Conservation (phyloP, 2,797 vertebrate genomes). For the Phrynocephalus vlangalii region DNA sequence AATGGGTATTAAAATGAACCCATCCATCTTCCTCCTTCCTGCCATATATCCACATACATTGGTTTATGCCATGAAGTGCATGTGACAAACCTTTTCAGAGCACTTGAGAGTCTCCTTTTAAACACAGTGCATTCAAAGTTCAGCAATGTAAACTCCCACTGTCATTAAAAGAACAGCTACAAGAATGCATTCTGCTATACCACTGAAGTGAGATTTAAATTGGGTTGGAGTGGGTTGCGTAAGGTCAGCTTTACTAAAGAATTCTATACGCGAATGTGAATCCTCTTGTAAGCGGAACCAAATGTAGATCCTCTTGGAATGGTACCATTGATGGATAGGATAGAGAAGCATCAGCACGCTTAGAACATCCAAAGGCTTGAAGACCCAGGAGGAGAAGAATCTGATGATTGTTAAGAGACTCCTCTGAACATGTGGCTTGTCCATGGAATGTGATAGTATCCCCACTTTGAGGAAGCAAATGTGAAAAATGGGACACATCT, state of each 20-base stretch:
- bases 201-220: not conserved
- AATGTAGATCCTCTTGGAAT: not conserved
- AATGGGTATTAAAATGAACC: not conserved
- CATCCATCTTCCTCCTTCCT: not conserved
- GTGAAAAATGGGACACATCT: not conserved
- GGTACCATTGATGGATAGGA: not conserved
- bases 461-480: not conserved
- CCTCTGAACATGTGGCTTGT: not conserved
- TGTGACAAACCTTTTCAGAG: conserved; percentile 50
- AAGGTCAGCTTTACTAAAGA: not conserved
- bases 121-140: conserved; percentile 41
- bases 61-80: conserved; percentile 32
- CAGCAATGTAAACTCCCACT: conserved; percentile 18
- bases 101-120: conserved; percentile 54
- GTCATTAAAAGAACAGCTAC: not conserved
- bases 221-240: not conserved
- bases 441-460: not conserved
- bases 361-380: not conserved
- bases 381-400: not conserved
- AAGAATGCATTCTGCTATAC: not conserved
- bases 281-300: not conserved
- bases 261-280: not conserved
- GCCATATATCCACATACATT: conserved; percentile 1
- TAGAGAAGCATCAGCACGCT: not conserved
- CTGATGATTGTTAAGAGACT: not conserved